Evolutionary conservation across 37 sponge, comb jelly and placozoan species (phyloP).

Genomic region (Spongia lamella): DNA sequence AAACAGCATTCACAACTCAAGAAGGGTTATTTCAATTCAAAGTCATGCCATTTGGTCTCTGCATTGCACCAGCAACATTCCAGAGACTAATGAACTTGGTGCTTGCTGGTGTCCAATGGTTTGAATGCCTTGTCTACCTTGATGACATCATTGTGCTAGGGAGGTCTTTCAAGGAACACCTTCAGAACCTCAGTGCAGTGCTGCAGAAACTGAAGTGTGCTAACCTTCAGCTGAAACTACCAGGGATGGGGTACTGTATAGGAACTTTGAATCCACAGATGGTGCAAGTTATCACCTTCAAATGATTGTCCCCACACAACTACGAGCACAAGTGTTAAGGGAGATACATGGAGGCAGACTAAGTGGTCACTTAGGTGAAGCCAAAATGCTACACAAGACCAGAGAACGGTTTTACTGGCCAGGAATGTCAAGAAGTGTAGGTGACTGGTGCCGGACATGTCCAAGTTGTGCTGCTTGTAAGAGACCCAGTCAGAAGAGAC

Average conservation of each 20-base stretch:
- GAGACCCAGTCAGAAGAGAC: neutral
- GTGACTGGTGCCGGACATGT: slow-evolving; percentile 1
- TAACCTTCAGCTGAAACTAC: slow-evolving; percentile 21
- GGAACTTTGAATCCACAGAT: slow-evolving; percentile 1
- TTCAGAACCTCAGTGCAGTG: slow-evolving; percentile 1
- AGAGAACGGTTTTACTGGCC: slow-evolving; percentile 46
- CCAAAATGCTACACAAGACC: slow-evolving; percentile 3
- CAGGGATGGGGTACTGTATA: neutral
- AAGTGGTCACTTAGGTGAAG: slow-evolving; percentile 11
- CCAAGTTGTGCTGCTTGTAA: slow-evolving; percentile 6
- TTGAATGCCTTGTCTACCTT: slow-evolving; percentile 26
- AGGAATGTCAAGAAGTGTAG: slow-evolving; percentile 3
- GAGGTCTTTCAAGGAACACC: slow-evolving; percentile 3
- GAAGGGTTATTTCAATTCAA: slow-evolving; percentile 25
- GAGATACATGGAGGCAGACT: slow-evolving; percentile 19
- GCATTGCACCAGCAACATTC: slow-evolving; percentile 51
- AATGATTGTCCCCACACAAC: slow-evolving; percentile 5
- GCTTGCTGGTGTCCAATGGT: slow-evolving; percentile 29
- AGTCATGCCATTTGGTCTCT: slow-evolving; percentile 51
- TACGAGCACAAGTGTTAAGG: neutral
- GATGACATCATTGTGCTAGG: slow-evolving; percentile 24
- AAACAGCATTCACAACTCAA: slow-evolving; percentile 35
- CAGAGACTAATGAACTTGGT: slow-evolving; percentile 42
- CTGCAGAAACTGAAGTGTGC: slow-evolving; percentile 7
- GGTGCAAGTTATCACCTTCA: neutral